These are phyloP conservation scores for Apteryx owenii DNA, from an alignment of 2,113 vertebrate genomes.

Conservation along the genomic window DNA sequence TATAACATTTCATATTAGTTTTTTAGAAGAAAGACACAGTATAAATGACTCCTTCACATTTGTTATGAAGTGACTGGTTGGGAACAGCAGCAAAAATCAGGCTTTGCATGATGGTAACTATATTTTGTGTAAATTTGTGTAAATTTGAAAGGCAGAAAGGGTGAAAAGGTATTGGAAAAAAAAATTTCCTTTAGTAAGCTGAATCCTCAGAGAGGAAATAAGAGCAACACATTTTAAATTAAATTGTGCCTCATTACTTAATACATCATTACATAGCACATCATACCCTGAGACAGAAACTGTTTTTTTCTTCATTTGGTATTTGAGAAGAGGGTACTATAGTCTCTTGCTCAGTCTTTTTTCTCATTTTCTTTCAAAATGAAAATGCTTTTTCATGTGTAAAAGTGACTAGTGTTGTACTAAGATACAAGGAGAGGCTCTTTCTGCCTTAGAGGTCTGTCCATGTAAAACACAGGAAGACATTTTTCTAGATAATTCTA, in stretches of 20 bases:
- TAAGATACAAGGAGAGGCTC: not conserved
- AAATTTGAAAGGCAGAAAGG: not conserved
- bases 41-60: not conserved
- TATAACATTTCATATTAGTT: not conserved
- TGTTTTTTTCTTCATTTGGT: not conserved
- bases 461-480: not conserved
- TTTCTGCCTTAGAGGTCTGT: not conserved
- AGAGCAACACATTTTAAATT: not conserved
- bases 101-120: not conserved
- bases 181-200: not conserved
- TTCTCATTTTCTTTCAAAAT: not conserved
- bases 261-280: too few species aligned
- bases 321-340: not conserved
- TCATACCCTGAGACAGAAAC: not conserved
- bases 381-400: not conserved
- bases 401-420: not conserved
- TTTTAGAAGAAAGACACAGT: not conserved
- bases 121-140: not conserved
- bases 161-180: not conserved
- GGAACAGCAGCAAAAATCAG: not conserved
- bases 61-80: not conserved
- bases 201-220: not conserved
- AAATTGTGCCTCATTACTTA: not conserved
- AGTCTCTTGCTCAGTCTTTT: not conserved
- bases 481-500: not conserved